A percentile compares a stretch with the other conserved stretches of the same genome.
Conservation (phyloP, 2,113 vertebrate genomes). For the Thermophis baileyi region DNA sequence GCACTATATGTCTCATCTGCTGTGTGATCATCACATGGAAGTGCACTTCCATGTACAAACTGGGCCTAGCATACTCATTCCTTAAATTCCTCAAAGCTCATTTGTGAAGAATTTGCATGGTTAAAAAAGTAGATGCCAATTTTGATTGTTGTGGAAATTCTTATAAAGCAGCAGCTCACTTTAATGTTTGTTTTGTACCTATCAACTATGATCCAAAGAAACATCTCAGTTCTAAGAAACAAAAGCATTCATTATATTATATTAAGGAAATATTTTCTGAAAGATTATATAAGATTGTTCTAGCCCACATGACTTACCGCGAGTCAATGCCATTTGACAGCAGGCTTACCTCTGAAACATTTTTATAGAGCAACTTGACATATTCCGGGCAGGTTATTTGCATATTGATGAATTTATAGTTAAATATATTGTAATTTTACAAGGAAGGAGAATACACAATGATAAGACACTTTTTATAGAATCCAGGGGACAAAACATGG, state of each 20-base stretch:
- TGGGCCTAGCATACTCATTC: background rate
- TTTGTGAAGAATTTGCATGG: background rate
- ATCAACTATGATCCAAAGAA: background rate
- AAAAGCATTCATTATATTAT: background rate
- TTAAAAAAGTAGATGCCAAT: background rate
- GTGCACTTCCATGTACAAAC: background rate
- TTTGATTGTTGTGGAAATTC: background rate
- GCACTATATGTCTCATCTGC: background rate
- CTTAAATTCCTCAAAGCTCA: fast-evolving
- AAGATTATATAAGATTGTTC: background rate
- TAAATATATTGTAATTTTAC: slow-evolving; percentile 6
- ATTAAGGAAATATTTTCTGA: background rate
- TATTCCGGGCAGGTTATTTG: slow-evolving; percentile 12
- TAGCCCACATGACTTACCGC: background rate
- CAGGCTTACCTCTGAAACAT: background rate
- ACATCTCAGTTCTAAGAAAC: slow-evolving; percentile 5
- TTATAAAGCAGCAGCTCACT: background rate
- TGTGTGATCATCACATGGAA: background rate
- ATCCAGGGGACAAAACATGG: slow-evolving; percentile 1
- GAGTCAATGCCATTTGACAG: slow-evolving; percentile 5
- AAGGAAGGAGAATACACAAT: background rate
- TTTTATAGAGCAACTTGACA: slow-evolving; percentile 10
- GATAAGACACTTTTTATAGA: slow-evolving; percentile 14
- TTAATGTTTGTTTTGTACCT: background rate
- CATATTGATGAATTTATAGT: background rate